Percentiles rank a stretch among this genome's conserved stretches.
These are phyloP conservation scores for Falco novaeseelandiae DNA, from an alignment of 2,797 vertebrate genomes.

Conservation along the genomic window DNA sequence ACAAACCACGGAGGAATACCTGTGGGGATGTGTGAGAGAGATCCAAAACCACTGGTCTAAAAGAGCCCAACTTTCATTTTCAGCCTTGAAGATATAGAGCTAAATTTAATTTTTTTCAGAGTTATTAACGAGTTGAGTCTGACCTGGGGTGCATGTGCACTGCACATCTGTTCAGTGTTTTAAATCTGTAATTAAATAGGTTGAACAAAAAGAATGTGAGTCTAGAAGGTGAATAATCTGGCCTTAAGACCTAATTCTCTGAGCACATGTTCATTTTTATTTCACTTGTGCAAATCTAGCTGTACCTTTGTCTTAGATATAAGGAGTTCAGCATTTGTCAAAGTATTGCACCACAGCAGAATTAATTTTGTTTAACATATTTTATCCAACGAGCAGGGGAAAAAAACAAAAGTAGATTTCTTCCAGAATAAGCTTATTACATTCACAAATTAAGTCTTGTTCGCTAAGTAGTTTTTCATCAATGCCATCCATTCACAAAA, in stretches of 20 bases:
- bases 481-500: slow-evolving; percentile 28
- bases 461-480: slow-evolving; percentile 33
- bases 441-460: background rate
- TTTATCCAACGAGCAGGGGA: background rate
- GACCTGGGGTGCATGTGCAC: background rate
- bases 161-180: background rate
- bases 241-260: background rate
- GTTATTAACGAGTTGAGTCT: background rate
- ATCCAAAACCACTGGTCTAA: background rate
- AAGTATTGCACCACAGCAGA: background rate
- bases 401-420: background rate
- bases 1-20: background rate
- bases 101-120: background rate
- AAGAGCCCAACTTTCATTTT: background rate
- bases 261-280: background rate
- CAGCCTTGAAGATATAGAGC: background rate
- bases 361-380: background rate
- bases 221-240: background rate
- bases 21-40: background rate
- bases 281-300: background rate
- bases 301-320: background rate
- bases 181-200: background rate
- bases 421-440: background rate
- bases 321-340: background rate
- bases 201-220: background rate